Evolutionary conservation across 2,113 vertebrate genomes (phyloP).

Genomic region (Aegotheles bennettii): DNA sequence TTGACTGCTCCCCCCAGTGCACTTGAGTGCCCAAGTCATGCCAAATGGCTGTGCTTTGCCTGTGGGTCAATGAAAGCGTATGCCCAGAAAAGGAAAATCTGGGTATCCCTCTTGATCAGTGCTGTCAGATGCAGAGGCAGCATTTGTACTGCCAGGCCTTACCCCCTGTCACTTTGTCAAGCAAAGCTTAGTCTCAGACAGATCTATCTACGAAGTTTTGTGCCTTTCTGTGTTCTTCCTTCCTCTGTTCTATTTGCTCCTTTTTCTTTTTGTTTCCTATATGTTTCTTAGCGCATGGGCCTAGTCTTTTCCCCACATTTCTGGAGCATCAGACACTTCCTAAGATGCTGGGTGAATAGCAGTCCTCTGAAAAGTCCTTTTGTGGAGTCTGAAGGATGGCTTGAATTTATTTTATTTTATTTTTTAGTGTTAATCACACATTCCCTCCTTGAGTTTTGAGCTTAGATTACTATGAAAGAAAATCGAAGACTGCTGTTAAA

Average conservation of each 20-base stretch:
- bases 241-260: background rate
- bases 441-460: background rate
- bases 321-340: background rate
- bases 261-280: background rate
- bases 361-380: background rate
- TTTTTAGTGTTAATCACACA: background rate
- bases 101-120: background rate
- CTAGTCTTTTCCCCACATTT: background rate
- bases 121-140: background rate
- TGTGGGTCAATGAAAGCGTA: too few relatives aligned
- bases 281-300: background rate
- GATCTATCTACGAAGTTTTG: background rate
- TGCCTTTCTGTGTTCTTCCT: background rate
- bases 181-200: background rate
- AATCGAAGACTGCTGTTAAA: background rate
- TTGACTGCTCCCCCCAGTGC: accelerated
- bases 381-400: background rate
- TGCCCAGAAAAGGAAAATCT: background rate
- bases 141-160: background rate
- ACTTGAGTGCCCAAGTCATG: accelerated
- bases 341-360: background rate
- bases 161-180: accelerated
- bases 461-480: background rate
- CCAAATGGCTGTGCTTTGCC: background rate
- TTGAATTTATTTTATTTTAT: background rate